Evolutionary conservation across 2,888 invertebrate species (phyloP), one percentile per base, ranked within the genome.

Genomic region (Philereme transversata): DNA sequence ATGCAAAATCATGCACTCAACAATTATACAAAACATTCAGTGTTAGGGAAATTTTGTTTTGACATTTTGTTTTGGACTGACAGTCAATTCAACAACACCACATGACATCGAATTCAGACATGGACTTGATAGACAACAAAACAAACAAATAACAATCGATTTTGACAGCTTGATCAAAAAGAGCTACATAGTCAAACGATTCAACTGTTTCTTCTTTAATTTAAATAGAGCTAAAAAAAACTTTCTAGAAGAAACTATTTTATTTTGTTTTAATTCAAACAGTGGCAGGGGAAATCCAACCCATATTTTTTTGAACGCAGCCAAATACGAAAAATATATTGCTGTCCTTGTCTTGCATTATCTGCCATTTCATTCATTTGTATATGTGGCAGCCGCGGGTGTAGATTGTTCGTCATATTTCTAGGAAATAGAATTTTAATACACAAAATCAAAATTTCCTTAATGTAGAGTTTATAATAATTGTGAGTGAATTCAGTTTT

Each of bases 301-400:
- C 8, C 5, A 40, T 40, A 40, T 6, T 40, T 40, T 40, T 62
- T 38, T 69, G 79, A 83, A 82, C 78, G 82, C 76, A 74, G 59
- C 73, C 41, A 62, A 65, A 59, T 63, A 61, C 57, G 45, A 54
- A 57, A 64, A 68, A 59, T 50, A n/a, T 75, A 66, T 67, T 76
- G 60, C 74, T 77, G 69, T 82, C 77, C 75, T 73, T 78, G 74
- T 79, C 72, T 76, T 57, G 50, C 65, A 71, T 64, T 64, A 82
- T 81, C 74, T 84, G 79, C 84, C 77, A 76, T 86, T 86, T 86
- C 88, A 87, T 84, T 89, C 88, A 88, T 88, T 88, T 92, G 93
- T 92, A 77, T 91, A 92, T 93, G 93, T 93, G 93, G 93, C 92
- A 92, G 87, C 81, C 78, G 88, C 76, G 84, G 83, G 85, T 82